A percentile compares a stretch with the other conserved stretches of the same genome.
Conservation (phyloP, 2,113 vertebrate species). For the Pollachius pollachius region DNA sequence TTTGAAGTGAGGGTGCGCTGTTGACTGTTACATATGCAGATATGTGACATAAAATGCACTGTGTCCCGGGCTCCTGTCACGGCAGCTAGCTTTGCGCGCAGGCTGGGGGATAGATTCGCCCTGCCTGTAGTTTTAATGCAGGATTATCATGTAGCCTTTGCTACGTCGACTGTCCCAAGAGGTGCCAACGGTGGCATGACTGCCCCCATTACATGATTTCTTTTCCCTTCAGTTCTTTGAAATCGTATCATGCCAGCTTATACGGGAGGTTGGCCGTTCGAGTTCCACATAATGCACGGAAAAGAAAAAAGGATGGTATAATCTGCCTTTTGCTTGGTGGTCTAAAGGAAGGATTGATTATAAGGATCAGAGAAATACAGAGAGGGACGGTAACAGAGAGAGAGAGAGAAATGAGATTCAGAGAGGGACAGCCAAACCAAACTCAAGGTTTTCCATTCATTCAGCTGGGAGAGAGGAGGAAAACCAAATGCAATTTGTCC, state of each 20-base stretch:
- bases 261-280: constrained; percentile 3
- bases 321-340: background rate
- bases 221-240: constrained; percentile 4
- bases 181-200: background rate
- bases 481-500: constrained; percentile 58
- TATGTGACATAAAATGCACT: constrained; percentile 53
- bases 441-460: constrained; percentile 40
- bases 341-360: constrained; percentile 11
- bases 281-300: constrained; percentile 9
- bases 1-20: constrained; percentile 9
- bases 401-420: background rate
- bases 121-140: too few relatives aligned
- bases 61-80: constrained; percentile 54
- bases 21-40: constrained; percentile 48
- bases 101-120: constrained; percentile 13
- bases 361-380: constrained; percentile 6
- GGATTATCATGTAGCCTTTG: too few relatives aligned
- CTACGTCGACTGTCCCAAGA: background rate
- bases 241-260: constrained; percentile 11
- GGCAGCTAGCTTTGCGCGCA: constrained; percentile 31
- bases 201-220: background rate
- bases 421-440: background rate
- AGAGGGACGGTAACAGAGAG: background rate
- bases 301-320: background rate
- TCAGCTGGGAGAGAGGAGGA: constrained; percentile 22